Conservation (phyloP, 2,797 vertebrate species). For the Clarias pachynema region DNA sequence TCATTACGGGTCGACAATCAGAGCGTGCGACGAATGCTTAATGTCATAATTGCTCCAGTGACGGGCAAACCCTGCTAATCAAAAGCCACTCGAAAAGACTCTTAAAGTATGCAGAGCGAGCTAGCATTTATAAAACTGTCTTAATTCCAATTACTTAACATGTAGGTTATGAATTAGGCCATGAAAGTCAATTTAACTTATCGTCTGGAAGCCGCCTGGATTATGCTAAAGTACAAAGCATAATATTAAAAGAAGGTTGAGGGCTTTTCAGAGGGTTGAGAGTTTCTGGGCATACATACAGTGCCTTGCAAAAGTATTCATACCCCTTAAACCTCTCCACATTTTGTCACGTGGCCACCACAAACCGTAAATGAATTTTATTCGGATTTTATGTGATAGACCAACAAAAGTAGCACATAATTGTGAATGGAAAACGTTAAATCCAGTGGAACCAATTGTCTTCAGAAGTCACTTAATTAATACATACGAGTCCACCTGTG, state of each 20-base stretch:
- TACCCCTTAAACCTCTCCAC: too few species aligned
- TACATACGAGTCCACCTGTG: too few species aligned
- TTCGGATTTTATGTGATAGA: too few species aligned
- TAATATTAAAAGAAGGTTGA: background rate
- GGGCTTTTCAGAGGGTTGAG: background rate
- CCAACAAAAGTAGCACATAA: too few species aligned
- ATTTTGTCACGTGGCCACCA: too few species aligned
- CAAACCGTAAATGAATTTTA: too few species aligned
- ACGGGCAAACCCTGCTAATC: conserved; percentile 50
- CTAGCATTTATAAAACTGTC: conserved; percentile 36
- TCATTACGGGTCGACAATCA: conserved; percentile 51
- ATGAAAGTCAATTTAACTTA: conserved; percentile 55
- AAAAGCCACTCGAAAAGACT: conserved; percentile 43
- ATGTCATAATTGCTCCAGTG: conserved; percentile 55
- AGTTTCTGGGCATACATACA: background rate
- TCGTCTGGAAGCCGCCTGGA: conserved; percentile 3
- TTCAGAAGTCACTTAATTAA: too few species aligned
- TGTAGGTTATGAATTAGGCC: conserved; percentile 47
- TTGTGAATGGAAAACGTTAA: too few species aligned
- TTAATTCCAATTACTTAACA: conserved; percentile 54
- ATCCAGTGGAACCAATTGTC: too few species aligned
- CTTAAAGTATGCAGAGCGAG: conserved; percentile 27
- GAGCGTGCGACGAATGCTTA: conserved; percentile 42
- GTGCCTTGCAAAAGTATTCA: too few species aligned
- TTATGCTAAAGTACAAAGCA: conserved; percentile 13